Evolutionary conservation across 2,888 invertebrate species (phyloP).

Genomic region (Diplazon laetatorius): DNA sequence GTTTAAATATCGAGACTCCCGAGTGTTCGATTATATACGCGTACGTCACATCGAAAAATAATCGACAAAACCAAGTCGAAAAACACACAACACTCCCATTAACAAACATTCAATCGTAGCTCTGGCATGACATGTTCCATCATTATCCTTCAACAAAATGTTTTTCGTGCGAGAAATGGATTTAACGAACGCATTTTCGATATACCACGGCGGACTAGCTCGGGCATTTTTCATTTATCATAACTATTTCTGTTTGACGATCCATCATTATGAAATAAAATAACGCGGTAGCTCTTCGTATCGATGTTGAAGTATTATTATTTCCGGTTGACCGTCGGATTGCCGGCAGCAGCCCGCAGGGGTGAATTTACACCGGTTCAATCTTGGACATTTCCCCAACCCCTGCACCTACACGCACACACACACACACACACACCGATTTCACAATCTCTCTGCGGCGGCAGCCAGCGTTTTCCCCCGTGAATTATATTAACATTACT

Average conservation of each 20-base stretch:
- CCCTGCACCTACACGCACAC: neutral
- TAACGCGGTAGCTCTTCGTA: neutral
- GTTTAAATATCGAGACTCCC: conserved; percentile 62
- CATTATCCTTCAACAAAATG: too few species aligned
- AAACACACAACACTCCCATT: too few species aligned
- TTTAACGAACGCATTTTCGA: too few species aligned
- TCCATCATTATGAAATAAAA: neutral
- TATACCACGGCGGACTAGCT: too few species aligned
- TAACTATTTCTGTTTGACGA: neutral
- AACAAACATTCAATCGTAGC: too few species aligned
- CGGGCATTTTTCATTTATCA: too few species aligned
- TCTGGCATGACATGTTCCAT: too few species aligned
- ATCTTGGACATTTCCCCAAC: neutral
- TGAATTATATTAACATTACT: conserved; percentile 39
- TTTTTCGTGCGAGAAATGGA: too few species aligned
- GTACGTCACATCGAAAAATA: too few species aligned
- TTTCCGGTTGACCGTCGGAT: conserved; percentile 19
- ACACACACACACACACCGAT: neutral
- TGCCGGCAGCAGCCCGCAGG: neutral
- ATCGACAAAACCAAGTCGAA: too few species aligned
- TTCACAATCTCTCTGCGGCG: conserved; percentile 13
- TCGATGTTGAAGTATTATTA: conserved; percentile 4
- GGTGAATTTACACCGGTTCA: neutral
- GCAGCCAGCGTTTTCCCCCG: conserved; percentile 14
- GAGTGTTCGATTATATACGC: too few species aligned